phyloP scores from a whole-genome alignment of 2,113 vertebrate genomes.

The Chitala chitala region DNA sequence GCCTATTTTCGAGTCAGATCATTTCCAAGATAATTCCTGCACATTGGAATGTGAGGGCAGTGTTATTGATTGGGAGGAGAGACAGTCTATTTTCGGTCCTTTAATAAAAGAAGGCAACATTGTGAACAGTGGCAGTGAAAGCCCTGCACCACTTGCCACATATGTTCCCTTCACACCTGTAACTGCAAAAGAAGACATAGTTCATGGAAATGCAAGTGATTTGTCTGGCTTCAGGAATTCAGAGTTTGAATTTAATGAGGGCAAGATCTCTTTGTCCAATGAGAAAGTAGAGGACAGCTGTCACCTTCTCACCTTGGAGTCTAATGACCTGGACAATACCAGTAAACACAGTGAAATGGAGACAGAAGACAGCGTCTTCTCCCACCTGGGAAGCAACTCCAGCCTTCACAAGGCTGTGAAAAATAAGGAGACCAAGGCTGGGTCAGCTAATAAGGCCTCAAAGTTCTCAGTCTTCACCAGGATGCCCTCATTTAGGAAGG shows the following conservation, averaged over 20 bases:
- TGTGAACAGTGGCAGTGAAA: not conserved
- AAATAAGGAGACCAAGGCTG: constrained; percentile 29
- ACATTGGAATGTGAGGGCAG: not conserved
- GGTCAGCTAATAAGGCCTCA: constrained; percentile 23
- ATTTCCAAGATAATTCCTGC: constrained; percentile 22
- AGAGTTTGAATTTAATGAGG: constrained; percentile 18
- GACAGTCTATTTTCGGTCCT: not conserved
- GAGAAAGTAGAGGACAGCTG: not conserved
- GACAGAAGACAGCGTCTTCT: constrained; percentile 40
- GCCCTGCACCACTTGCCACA: not conserved
- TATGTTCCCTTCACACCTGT: not conserved
- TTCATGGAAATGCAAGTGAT: not conserved
- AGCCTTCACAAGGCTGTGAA: constrained; percentile 44
- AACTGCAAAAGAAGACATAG: not conserved
- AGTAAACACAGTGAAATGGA: constrained; percentile 49
- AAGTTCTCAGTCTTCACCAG: constrained; percentile 54
- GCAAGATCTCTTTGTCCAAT: constrained; percentile 23
- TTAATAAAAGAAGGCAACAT: not conserved
- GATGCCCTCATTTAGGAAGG: constrained; percentile 58
- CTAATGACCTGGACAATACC: constrained; percentile 37
- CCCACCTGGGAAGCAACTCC: constrained; percentile 36
- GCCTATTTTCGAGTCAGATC: constrained; percentile 31
- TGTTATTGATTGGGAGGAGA: not conserved
- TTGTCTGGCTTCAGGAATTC: constrained; percentile 19
- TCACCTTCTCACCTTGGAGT: constrained; percentile 35